Evolutionary conservation across 2,797 vertebrate genomes (phyloP), one percentile per base, ranked within the genome.

Genomic region (Anguilla megastoma): DNA sequence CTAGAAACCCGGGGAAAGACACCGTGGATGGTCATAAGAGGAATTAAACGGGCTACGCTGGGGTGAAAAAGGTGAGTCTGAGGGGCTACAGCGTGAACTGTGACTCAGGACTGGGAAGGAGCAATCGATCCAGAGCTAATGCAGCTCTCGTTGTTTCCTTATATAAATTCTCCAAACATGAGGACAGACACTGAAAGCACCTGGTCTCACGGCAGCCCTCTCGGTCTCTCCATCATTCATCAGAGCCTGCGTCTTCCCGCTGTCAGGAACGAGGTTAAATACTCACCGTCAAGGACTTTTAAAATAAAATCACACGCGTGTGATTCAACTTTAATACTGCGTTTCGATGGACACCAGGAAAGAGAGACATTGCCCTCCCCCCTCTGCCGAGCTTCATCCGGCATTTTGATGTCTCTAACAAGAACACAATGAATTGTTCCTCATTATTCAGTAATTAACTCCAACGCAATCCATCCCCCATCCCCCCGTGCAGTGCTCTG

Each of bases 361-460:
- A 82, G 89, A 91, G 92, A 85, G 89, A 45, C 90, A 90, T 80
- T 89, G 90, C 88, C 92, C 3, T 14, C 45, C 76, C 45, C 79
- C 79, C 92, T 91, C 45, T n/a, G 1, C 33, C 74, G 91, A 91
- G 91, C 92, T 87, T 90, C 89, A 95, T 95, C 93, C 93, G 89
- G 93, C 94, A 93, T 95, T 95, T 94, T 95, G 95, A 96, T 96
- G 95, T 95, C 95, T 95, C 95, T 96, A 97, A 97, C 96, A 96
- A 96, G 96, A 96, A 95, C 95, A 97, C 96, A 96, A 97, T 96
- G 96, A 97, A 97, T 97, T 96, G 96, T 95, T 95, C 95, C 95
- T 97, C 96, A 96, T 97, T 97, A 97, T 96, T 95, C 95, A 96
- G 96, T 97, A 97, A 97, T 97, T 97, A 97, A 96, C 96, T 97